phyloP scores from a whole-genome alignment of 2,113 vertebrate species.

The Podarcis raffonei region DNA sequence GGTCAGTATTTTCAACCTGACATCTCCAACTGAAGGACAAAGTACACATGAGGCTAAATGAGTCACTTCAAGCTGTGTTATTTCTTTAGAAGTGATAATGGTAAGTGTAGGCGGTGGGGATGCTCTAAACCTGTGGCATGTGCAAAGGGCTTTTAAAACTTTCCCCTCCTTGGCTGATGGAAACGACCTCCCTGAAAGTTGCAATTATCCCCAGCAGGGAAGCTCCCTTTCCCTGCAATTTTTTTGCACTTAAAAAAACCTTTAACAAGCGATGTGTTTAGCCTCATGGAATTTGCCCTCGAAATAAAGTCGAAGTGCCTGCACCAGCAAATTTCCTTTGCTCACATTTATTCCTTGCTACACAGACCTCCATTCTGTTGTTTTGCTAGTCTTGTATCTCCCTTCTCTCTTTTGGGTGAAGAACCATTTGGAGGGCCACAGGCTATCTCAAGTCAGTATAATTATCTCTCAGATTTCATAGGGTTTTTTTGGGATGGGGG shows the following conservation, averaged over 20 bases:
- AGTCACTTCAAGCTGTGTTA: neutral
- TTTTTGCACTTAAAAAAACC: too few relatives aligned
- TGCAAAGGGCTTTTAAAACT: too few relatives aligned
- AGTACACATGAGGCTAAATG: neutral
- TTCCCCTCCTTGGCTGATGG: too few relatives aligned
- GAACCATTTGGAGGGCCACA: neutral
- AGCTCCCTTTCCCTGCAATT: too few relatives aligned
- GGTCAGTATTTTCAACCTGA: neutral
- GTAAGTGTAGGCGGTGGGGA: neutral
- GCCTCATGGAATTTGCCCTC: too few relatives aligned
- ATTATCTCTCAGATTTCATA: neutral
- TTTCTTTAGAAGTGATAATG: too few relatives aligned
- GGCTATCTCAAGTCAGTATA: neutral
- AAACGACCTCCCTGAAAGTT: too few relatives aligned
- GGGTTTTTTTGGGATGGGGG: neutral
- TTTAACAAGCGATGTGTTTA: too few relatives aligned
- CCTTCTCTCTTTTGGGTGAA: neutral
- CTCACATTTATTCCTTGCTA: neutral
- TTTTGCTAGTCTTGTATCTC: neutral
- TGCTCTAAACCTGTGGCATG: too few relatives aligned
- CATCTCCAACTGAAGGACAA: neutral
- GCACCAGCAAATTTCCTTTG: neutral
- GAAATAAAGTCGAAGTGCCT: neutral
- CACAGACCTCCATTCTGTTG: too few relatives aligned
- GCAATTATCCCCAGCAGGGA: too few relatives aligned